Evolutionary conservation across 2,888 invertebrate species (phyloP), one percentile per base, ranked within the genome.

Genomic region (Cosmia trapezina): DNA sequence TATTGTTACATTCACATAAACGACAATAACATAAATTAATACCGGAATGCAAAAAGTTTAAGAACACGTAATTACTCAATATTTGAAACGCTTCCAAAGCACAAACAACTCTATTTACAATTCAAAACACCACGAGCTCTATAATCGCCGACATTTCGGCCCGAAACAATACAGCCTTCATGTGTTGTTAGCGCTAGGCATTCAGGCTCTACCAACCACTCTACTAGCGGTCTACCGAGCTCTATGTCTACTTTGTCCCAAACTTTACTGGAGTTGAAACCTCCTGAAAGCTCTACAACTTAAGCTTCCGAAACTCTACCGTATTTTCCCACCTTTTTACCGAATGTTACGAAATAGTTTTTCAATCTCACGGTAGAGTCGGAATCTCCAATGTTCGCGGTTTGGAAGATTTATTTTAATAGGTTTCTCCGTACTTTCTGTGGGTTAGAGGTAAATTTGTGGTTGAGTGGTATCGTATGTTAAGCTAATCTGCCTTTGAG

Each of bases 261-360:
- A 86, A 85, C 86, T 84, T 85, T 74, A 45, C 64, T 57, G 22
- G 69, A 82, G 86, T 86, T 79, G 84, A 85, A 82, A 82, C 76
- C 73, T 77, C 66, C 62, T 65, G 64, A 73, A 77, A 83, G 67
- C 80, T 73, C 67, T 71, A 74, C 71, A 85, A 78, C 77, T 78
- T 78, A 79, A 69, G 82, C 60, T 82, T 79, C 51, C 33, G 22
- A 77, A 82, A 84, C 76, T 81, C 67, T 53, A 68, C 45, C 70
- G 72, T 59, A 76, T 79, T 83, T 85, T 82, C 61, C 49, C 76
- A 80, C 78, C 77, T 86, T 86, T 84, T 84, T 69, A 60, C 67
- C 49, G 53, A 70, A 66, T 43, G 61, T 63, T 76, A 49, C 64
- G 62, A 73, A 83, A 86, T 75, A 81, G 81, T 81, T 83, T 85